Base-by-base conservation (phyloP, 2,113 vertebrate genomes). In the Ginglymostoma cirratum region DNA sequence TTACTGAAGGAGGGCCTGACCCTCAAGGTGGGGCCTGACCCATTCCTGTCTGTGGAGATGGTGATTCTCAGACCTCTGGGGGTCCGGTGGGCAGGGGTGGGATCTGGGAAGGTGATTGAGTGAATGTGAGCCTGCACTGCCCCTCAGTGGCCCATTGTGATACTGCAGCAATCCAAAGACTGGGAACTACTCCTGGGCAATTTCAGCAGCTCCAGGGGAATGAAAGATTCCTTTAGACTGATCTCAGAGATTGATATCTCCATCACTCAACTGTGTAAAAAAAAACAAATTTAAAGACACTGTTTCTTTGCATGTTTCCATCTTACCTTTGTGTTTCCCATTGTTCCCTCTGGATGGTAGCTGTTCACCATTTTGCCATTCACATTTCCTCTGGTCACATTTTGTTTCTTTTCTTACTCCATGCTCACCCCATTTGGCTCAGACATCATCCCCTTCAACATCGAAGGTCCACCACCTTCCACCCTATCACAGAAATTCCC, bases 81-180 rank as follows among this genome's bases (percentile, higher is more conserved):
- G 48, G 48, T 48, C 48, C 48, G 48, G 48, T 48, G 48, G 48
- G 48, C 3, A 2, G 1, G 0, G 48, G 48, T 0, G 48, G 3
- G 3, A 48, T 2, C 48, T 48, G 55, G 55, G 55, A 10, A 12
- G 12, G 55, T 61, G 55, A 61, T 61, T 10, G 55, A 61, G 55
- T 61, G 76, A 80, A 80, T 80, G 86, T 89, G 48, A n/a, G 87
- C 24, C 55, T 34, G 87, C 52, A 90, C 87, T n/a, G 87, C 87
- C 87, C 12, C 52, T 14, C 24, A 15, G 87, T 90, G 87, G 52
- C 27, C 1, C 52, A 61, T 5, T 0, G 0, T 5, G 87, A 52
- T 61, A 90, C 34, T 90, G 27, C 87, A 90, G 17, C 24, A 55
- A 17, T 17, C 45, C 48, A 30, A 14, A 0, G 1, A 19, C 38